Base-by-base conservation (phyloP, 1,140 invertebrate genomes). In the Brachionus plicatilis region DNA sequence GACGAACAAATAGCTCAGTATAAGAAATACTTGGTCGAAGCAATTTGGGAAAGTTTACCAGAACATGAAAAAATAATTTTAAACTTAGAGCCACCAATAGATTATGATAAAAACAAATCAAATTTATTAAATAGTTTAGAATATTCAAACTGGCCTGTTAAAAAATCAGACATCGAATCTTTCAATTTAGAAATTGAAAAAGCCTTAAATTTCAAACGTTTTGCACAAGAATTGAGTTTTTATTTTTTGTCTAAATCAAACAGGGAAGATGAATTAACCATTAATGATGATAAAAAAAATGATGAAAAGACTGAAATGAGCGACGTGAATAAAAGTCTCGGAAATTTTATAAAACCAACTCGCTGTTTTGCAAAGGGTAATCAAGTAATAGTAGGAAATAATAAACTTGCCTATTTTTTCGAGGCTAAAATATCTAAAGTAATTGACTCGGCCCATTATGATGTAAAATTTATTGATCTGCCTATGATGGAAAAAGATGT, bases 101-200 rank as follows among this genome's bases (percentile, higher is more conserved):
- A 82, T 45, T 82, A 82, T 37, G 50, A 45, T 24, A 45, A 33
- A 65, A 60, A 82, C 29, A 60, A 14, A 65, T 24, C 17, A 12
- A 7, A 82, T 17, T 60, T 82, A 43, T 14, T 65, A 33, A 82
- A 82, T 14, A 65, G 53, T 65, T 17, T 82, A 8, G 79, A 43
- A 6, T 60, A 82, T 41, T 82, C 33, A 43, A 60, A 82, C 27
- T 82, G 79, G 79, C 79, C 79, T 65, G 37, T 82, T 20, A 82
- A 82, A 27, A 60, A 65, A 60, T 12, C 20, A 60, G 79, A 82
- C 45, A 82, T 82, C 11, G 79, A 82, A 82, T 27, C 45, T 12
- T 43, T 82, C n/a, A 27, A 82, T 65, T 27, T 33, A 8, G 53
- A 82, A 66, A 82, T 82, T 65, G 3, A 68, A 11, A 43, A 20